Conservation (phyloP, 2,888 invertebrate species). For the Amphiduros pacificus region DNA sequence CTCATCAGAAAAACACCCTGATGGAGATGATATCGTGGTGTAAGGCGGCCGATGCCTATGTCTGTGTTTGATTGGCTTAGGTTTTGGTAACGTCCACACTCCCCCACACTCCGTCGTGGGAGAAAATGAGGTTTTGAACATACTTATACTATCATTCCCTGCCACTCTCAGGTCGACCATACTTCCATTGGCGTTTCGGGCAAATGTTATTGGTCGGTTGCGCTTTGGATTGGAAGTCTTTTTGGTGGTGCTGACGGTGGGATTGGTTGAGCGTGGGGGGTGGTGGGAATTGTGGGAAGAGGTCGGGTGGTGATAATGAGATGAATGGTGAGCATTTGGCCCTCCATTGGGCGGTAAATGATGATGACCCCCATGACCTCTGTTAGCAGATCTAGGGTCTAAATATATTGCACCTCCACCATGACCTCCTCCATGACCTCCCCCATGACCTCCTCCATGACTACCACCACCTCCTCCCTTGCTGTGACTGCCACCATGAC, state of each 20-base stretch:
- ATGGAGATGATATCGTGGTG: conserved; percentile 9
- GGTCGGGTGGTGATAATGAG: not conserved
- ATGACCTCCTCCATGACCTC: too few relatives aligned
- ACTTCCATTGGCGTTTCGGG: conserved; percentile 18
- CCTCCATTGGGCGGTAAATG: not conserved
- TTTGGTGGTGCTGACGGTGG: not conserved
- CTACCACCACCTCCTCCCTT: not conserved
- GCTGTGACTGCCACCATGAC: not conserved
- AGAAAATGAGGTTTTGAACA: conserved; percentile 14
- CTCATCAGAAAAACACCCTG: conserved; percentile 12
- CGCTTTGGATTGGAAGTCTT: not conserved
- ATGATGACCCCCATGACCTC: too few relatives aligned
- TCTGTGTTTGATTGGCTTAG: not conserved
- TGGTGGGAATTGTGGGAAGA: not conserved
- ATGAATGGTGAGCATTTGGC: too few relatives aligned
- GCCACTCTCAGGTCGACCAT: conserved; percentile 17
- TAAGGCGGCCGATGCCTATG: conserved; percentile 5
- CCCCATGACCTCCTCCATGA: too few relatives aligned
- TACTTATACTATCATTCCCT: conserved; percentile 13
- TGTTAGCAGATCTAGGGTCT: not conserved
- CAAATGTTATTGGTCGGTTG: conserved; percentile 13
- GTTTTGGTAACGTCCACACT: conserved; percentile 15
- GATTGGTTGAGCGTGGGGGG: not conserved
- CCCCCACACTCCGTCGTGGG: conserved; percentile 3
- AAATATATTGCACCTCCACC: too few relatives aligned